Base-by-base conservation (phyloP, 2,113 vertebrate genomes). In the Caloenas nicobarica region DNA sequence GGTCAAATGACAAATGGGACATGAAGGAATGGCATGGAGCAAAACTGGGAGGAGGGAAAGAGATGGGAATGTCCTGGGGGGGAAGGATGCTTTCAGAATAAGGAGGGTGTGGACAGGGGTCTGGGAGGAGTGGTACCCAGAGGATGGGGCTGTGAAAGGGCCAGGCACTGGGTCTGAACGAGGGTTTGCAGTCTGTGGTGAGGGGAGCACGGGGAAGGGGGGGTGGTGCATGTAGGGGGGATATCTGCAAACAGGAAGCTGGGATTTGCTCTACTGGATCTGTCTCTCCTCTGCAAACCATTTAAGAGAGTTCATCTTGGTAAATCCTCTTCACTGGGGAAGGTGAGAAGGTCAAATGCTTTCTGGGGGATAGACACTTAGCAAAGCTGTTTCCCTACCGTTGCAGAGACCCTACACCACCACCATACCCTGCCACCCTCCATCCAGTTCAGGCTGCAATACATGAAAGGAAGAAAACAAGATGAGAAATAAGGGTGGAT, bases 201-300 rank as follows among this genome's bases (percentile, higher is more conserved):
- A 53, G 28, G 33, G n/a, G 18, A 93, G 40, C 3, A 3, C 0
- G 0, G 38, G 18, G 18, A 8, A 2, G 22, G 2, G 15, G 31
- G 15, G 19, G 7, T 6, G 18, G 29, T 11, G 8, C 26, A 17
- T 64, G 62, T 50, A 40, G 18, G 29, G 31, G 11, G 24, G 8
- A n/a, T 70, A 46, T 13, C 22, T 68, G 25, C n/a, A 73, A 73
- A 64, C 48, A 36, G 38, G 22, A 91, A 91, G 62, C 17, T 86
- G 54, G 33, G 29, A 84, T 93, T 91, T 91, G 25, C 54, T 83
- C 33, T 81, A n/a, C 29, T 77, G 68, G 42, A 77, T 51, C 68
- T 65, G 26, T 44, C 7, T 69, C 15, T 65, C 28, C 36, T 89
- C 69, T 77, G 44, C 40, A 78, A 81, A 86, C 24, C 29, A 26